Evolutionary conservation across 2,888 invertebrate species (phyloP).

Genomic region (Eilema caniola): DNA sequence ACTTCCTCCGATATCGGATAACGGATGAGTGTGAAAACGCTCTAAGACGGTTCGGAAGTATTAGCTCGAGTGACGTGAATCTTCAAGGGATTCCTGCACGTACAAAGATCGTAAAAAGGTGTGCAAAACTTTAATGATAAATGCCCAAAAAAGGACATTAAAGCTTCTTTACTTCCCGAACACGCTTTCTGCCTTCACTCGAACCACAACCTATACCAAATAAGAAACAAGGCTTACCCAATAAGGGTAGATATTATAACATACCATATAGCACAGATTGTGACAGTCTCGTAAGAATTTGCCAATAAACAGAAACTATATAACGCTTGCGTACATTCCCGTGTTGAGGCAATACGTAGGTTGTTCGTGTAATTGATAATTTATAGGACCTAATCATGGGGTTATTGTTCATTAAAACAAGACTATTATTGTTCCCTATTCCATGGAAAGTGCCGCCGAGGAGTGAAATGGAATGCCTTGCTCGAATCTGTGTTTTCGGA

Average conservation of each 20-base stretch:
- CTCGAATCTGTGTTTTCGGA: no score
- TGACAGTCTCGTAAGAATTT: slow-evolving; percentile 55
- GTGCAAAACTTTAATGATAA: no score
- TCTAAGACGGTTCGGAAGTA: no score
- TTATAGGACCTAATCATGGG: slow-evolving; percentile 9
- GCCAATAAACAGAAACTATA: slow-evolving; percentile 20
- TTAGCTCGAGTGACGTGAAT: no score
- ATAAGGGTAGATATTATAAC: slow-evolving; percentile 65
- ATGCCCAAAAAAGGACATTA: no score
- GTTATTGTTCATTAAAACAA: neutral
- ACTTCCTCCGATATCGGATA: no score
- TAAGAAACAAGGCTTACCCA: slow-evolving; percentile 49
- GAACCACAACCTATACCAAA: slow-evolving; percentile 35
- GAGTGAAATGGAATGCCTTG: no score
- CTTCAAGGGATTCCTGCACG: no score
- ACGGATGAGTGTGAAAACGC: no score
- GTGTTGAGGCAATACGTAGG: neutral
- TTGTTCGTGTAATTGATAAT: neutral
- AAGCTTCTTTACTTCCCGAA: neutral
- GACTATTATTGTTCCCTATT: neutral
- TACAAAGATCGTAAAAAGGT: no score
- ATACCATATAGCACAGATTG: slow-evolving; percentile 45
- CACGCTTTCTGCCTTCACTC: slow-evolving; percentile 22
- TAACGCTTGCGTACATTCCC: neutral
- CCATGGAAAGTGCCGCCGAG: no score